phyloP scores from a whole-genome alignment of 37 sponge, comb jelly and placozoan genomes.

The Eunapius fragilis region DNA sequence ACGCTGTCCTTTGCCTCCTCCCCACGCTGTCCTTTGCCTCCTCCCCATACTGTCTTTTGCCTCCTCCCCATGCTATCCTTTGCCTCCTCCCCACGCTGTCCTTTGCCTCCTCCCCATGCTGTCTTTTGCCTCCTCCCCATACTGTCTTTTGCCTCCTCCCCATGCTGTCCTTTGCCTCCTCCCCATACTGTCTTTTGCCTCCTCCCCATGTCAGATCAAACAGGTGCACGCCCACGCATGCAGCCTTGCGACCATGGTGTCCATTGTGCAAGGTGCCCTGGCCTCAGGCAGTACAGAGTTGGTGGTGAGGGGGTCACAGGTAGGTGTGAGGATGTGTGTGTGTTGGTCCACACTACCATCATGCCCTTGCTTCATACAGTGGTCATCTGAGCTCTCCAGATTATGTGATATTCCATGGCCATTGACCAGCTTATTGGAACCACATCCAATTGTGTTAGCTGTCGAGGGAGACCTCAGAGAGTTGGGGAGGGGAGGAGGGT shows the following conservation, averaged over 20 bases:
- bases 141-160: background rate
- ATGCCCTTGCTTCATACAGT: background rate
- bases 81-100: background rate
- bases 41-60: too few species aligned
- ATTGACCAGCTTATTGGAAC: background rate
- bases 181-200: background rate
- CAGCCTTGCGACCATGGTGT: background rate
- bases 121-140: background rate
- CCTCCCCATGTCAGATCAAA: background rate
- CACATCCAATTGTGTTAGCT: background rate
- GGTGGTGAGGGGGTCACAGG: background rate
- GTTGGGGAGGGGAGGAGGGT: background rate
- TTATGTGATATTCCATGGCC: background rate
- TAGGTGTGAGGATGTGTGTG: background rate
- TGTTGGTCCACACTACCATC: background rate
- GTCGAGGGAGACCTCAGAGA: background rate
- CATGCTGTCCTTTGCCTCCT: background rate
- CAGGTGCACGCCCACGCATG: background rate
- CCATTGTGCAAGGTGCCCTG: background rate
- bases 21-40: background rate
- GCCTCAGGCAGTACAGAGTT: background rate
- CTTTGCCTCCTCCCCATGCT: background rate
- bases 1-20: background rate
- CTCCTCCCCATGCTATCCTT: background rate
- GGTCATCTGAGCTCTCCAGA: background rate